Evolutionary conservation across 2,113 vertebrate species (phyloP).

Genomic region (Cyrtonyx montezumae): DNA sequence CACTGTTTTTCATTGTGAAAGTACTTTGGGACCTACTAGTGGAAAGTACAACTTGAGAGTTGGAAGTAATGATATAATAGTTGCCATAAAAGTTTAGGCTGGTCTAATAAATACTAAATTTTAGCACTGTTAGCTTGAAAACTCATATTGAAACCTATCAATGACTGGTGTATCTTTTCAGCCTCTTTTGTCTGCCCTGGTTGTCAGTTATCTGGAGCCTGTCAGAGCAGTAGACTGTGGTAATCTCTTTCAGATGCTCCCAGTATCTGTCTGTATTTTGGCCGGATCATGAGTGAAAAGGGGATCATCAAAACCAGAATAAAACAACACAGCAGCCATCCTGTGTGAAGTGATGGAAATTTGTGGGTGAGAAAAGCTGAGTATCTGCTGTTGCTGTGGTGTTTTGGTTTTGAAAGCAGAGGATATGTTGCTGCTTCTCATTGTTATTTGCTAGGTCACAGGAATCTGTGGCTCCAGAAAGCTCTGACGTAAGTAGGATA

Average conservation of each 20-base stretch:
- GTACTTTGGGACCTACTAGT: neutral
- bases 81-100: neutral
- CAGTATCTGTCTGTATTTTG: conserved; percentile 5
- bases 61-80: neutral
- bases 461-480: neutral
- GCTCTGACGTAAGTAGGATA: neutral
- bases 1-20: neutral
- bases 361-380: neutral
- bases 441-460: conserved; percentile 4
- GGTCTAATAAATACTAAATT: neutral
- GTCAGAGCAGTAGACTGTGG: neutral
- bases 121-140: neutral
- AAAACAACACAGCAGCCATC: conserved; percentile 35
- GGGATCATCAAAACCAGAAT: conserved; percentile 34
- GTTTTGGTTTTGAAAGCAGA: conserved; percentile 3
- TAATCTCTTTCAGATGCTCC: conserved; percentile 64
- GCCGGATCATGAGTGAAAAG: neutral
- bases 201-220: conserved; percentile 22
- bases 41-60: neutral
- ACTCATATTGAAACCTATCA: neutral
- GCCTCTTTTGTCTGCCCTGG: neutral
- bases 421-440: neutral
- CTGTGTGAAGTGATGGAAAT: conserved; percentile 13
- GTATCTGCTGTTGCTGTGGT: neutral
- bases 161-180: conserved; percentile 12